Evolutionary conservation across 2,888 invertebrate species (phyloP).

Genomic region (Pinctada fucata): DNA sequence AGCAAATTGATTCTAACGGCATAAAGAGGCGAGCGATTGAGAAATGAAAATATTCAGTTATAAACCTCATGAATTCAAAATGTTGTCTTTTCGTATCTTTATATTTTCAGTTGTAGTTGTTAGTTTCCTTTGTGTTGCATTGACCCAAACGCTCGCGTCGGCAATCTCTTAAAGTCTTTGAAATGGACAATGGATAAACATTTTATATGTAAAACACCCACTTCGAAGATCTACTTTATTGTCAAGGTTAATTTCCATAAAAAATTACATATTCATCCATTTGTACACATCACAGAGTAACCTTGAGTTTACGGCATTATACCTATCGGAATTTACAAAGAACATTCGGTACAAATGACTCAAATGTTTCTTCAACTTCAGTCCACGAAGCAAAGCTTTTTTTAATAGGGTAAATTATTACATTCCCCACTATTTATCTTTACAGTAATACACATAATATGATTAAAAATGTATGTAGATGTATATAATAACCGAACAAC

Average conservation of each 20-base stretch:
- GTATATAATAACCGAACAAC: no score
- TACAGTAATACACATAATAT: no score
- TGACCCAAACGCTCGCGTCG: background rate
- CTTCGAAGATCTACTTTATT: background rate
- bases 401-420: no score
- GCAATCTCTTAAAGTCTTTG: conserved; percentile 1
- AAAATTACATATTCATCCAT: no score
- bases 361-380: no score
- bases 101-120: background rate
- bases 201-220: background rate
- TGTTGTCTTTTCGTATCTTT: background rate
- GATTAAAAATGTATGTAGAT: no score
- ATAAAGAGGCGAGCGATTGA: background rate
- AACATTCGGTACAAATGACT: no score
- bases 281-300: no score
- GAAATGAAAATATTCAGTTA: background rate
- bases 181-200: background rate
- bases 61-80: background rate
- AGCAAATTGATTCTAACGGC: background rate
- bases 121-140: background rate
- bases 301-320: no score
- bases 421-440: no score
- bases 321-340: no score
- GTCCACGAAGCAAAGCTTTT: no score
- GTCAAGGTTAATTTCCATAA: background rate